Evolutionary conservation across 2,797 vertebrate genomes (phyloP).

Genomic region (Cossypha polioptera): DNA sequence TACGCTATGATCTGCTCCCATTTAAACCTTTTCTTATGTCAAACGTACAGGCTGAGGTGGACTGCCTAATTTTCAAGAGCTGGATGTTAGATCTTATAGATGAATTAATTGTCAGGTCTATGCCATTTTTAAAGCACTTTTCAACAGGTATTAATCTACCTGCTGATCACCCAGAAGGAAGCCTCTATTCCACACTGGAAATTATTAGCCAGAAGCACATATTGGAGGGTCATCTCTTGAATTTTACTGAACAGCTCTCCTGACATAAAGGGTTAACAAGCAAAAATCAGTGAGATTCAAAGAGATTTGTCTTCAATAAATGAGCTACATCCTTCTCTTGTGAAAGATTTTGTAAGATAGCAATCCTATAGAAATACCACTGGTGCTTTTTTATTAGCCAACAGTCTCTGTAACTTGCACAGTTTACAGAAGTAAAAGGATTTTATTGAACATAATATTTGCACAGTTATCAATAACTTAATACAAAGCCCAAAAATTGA

Average conservation of each 20-base stretch:
- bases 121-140: background rate
- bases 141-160: background rate
- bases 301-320: constrained; percentile 1
- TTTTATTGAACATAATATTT: background rate
- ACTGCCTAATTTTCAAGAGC: background rate
- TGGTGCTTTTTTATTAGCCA: background rate
- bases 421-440: background rate
- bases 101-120: background rate
- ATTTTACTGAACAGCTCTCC: background rate
- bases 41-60: background rate
- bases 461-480: background rate
- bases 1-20: rapidly evolving
- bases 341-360: constrained; percentile 2
- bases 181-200: background rate
- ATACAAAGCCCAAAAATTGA: background rate
- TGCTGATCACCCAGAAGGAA: background rate
- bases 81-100: background rate
- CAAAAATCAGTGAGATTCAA: background rate
- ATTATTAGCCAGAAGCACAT: background rate
- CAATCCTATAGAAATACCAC: background rate
- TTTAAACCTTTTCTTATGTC: background rate
- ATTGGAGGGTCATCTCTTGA: constrained; percentile 17
- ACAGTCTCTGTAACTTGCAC: background rate
- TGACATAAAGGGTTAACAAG: constrained; percentile 45
- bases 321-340: background rate